Conservation (phyloP, 2,113 vertebrate species). For the Galemys pyrenaicus region DNA sequence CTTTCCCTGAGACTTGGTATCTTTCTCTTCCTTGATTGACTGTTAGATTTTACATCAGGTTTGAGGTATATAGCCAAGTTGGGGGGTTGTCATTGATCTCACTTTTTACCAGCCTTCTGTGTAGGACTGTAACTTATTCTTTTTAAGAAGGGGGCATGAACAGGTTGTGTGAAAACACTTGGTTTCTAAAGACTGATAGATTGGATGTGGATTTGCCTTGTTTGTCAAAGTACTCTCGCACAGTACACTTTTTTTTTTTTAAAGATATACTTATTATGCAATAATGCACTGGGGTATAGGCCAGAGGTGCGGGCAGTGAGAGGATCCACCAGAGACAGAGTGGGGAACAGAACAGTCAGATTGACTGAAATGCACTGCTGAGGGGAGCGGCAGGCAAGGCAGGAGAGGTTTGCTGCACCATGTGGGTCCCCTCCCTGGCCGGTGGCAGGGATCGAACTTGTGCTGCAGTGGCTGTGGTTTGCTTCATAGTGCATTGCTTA, state of each 20-base stretch:
- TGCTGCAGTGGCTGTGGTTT: no score
- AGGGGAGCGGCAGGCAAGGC: no score
- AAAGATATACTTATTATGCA: no score
- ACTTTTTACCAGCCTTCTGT: neutral
- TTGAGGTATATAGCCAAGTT: neutral
- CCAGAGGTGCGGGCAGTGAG: no score
- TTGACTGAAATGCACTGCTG: no score
- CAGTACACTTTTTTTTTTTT: neutral
- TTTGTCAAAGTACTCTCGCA: neutral
- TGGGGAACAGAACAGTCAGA: no score
- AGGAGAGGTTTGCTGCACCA: no score
- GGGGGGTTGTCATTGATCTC: neutral
- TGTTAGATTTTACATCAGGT: slow-evolving; percentile 38
- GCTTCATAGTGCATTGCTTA: no score
- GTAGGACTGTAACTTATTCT: slow-evolving; percentile 21
- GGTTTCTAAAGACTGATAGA: neutral
- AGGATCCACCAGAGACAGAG: no score
- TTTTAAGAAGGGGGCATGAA: neutral
- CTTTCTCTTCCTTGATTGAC: slow-evolving; percentile 43
- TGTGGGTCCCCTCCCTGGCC: no score
- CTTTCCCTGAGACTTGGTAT: neutral
- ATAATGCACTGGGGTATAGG: no score
- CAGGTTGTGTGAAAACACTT: neutral
- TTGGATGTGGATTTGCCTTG: neutral
- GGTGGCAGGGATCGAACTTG: no score